Percentiles rank a stretch among this genome's conserved stretches.
These are phyloP conservation scores for Porites rus DNA, from an alignment of 92 coral and sea anemone species.

Conservation along the genomic window DNA sequence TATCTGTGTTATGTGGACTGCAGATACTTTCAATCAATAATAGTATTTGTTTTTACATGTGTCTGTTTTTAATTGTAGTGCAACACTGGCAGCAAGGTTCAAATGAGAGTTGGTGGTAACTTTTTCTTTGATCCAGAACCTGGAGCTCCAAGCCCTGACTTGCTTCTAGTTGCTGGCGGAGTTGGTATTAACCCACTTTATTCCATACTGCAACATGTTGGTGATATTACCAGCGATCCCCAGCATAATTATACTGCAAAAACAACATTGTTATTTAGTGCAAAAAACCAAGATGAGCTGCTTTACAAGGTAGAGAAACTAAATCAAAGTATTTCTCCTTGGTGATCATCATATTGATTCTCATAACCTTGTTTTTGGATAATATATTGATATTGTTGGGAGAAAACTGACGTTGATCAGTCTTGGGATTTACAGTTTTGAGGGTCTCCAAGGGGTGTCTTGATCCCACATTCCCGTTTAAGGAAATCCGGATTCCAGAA, in stretches of 20 bases:
- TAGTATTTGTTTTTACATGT: neutral
- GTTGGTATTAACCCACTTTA: slow-evolving; percentile 96
- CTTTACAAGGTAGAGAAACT: slow-evolving; percentile 71
- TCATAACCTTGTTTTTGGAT: too few species aligned
- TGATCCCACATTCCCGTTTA: too few species aligned
- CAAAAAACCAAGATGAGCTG: slow-evolving; percentile 77
- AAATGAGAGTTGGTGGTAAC: slow-evolving; percentile 90
- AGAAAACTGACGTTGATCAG: too few species aligned
- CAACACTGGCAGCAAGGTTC: slow-evolving; percentile 84
- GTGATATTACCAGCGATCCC: slow-evolving; percentile 34
- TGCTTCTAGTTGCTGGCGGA: slow-evolving; percentile 95
- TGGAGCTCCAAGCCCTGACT: slow-evolving; percentile 44
- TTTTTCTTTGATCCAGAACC: slow-evolving; percentile 72
- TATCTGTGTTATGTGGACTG: neutral
- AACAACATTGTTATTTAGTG: slow-evolving; percentile 78
- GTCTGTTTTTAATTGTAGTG: slow-evolving; percentile 57
- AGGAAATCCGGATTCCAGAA: too few species aligned
- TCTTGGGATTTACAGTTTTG: too few species aligned
- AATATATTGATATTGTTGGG: too few species aligned
- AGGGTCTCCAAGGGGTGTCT: too few species aligned
- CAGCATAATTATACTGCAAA: slow-evolving; percentile 50
- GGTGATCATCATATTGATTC: too few species aligned
- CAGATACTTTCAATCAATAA: neutral
- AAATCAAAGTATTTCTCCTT: too few species aligned
- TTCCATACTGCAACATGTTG: slow-evolving; percentile 73